phyloP scores from a whole-genome alignment of 2,888 invertebrate genomes.

The Plemyria rubiginata region DNA sequence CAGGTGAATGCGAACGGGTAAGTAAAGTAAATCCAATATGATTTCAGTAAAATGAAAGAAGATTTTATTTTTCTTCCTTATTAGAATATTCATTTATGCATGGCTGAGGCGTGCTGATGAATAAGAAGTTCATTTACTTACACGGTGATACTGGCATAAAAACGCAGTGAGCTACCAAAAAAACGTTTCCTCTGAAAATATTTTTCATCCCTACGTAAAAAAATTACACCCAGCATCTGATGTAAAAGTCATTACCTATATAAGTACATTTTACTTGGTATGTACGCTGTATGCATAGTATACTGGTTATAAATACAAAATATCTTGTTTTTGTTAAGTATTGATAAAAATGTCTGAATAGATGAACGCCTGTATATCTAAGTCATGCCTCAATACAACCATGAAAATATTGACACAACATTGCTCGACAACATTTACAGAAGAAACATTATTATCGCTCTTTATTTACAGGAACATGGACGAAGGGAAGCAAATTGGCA shows the following conservation, averaged over 20 bases:
- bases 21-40: conserved; percentile 7
- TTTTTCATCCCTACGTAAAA: not conserved
- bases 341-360: too few species aligned
- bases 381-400: not conserved
- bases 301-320: too few species aligned
- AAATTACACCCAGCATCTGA: too few species aligned
- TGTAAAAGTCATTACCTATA: too few species aligned
- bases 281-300: too few species aligned
- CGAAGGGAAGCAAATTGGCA: conserved; percentile 87
- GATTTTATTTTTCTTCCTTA: conserved; percentile 16
- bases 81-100: conserved; percentile 10
- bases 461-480: conserved; percentile 87
- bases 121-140: not conserved
- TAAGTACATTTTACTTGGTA: too few species aligned
- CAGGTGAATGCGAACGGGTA: conserved; percentile 10
- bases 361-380: not conserved
- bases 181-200: not conserved
- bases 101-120: conserved; percentile 15
- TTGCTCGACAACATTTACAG: conserved; percentile 7
- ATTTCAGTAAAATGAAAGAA: conserved; percentile 16
- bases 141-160: not conserved
- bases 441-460: conserved; percentile 4
- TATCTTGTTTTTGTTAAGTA: too few species aligned
- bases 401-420: conserved; percentile 2
- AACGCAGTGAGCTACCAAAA: not conserved